Evolutionary conservation across 1,140 invertebrate genomes (phyloP).

Genomic region (Apis dorsata): DNA sequence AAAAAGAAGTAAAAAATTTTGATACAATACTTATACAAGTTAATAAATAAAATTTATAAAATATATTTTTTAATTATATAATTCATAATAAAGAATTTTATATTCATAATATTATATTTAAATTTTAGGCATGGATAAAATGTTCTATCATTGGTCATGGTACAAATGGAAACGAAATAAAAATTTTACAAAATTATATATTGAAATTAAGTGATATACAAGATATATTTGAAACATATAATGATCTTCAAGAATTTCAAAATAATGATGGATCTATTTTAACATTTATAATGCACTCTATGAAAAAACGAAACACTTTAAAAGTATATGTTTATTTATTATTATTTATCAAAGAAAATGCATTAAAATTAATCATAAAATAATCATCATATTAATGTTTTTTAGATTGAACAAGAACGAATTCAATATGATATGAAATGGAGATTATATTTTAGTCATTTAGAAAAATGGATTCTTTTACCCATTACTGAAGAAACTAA

Average conservation of each 20-base stretch:
- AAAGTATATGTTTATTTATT: conserved; percentile 56
- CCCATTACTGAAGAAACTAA: conserved; percentile 73
- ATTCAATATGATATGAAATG: conserved; percentile 64
- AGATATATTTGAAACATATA: conserved; percentile 65
- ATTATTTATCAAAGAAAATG: conserved; percentile 3
- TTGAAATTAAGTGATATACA: conserved; percentile 65
- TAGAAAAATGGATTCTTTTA: conserved; percentile 75
- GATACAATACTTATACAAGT: conserved; percentile 73
- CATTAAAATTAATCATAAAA: background rate
- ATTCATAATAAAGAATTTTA: too few species aligned
- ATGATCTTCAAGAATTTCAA: conserved; percentile 67
- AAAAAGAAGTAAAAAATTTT: conserved; percentile 69
- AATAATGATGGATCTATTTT: conserved; percentile 69
- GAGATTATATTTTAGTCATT: conserved; percentile 70
- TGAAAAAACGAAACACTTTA: conserved; percentile 65
- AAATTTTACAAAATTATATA: conserved; percentile 69
- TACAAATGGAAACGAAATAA: conserved; percentile 59
- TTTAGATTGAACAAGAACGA: conserved; percentile 53
- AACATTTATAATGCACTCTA: conserved; percentile 66
- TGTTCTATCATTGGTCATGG: conserved; percentile 71
- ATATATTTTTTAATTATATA: background rate
- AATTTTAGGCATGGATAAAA: conserved; percentile 75
- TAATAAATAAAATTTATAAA: conserved; percentile 20
- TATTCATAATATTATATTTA: background rate
- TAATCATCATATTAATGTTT: conserved; percentile 7